Conservation (phyloP, 1,140 invertebrate species). For the Cephus cinctus region DNA sequence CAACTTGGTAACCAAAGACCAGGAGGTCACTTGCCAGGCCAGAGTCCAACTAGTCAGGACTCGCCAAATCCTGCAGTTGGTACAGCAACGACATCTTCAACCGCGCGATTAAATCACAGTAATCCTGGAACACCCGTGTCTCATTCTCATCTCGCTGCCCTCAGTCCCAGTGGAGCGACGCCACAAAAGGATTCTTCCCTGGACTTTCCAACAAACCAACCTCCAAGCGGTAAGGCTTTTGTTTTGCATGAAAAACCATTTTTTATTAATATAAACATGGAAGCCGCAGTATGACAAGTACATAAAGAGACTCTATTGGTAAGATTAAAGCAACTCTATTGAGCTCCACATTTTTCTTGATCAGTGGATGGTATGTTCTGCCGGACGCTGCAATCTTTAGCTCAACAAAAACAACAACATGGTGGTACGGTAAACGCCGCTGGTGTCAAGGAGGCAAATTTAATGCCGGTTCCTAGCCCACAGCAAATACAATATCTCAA, state of each 20-base stretch:
- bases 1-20: slow-evolving; percentile 53
- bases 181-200: slow-evolving; percentile 48
- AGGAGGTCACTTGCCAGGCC: slow-evolving; percentile 59
- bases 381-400: slow-evolving; percentile 74
- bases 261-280: too few relatives aligned
- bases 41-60: slow-evolving; percentile 64
- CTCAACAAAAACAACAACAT: slow-evolving; percentile 70
- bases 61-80: slow-evolving; percentile 54
- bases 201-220: slow-evolving; percentile 48
- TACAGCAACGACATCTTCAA: slow-evolving; percentile 47
- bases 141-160: slow-evolving; percentile 62
- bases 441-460: slow-evolving; percentile 77
- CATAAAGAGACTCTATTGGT: too few relatives aligned
- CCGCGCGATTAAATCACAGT: slow-evolving; percentile 60
- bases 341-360: too few relatives aligned
- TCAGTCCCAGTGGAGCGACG: slow-evolving; percentile 49
- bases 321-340: too few relatives aligned
- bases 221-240: slow-evolving; percentile 44
- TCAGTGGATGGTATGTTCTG: slow-evolving; percentile 78
- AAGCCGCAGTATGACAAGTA: too few relatives aligned
- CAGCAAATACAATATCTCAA: slow-evolving; percentile 95
- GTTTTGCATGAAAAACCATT: too few relatives aligned
- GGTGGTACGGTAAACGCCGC: slow-evolving; percentile 45
- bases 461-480: slow-evolving; percentile 94
- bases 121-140: slow-evolving; percentile 73